phyloP scores from a whole-genome alignment of 2,888 invertebrate genomes.

The Napeogenes sylphis region DNA sequence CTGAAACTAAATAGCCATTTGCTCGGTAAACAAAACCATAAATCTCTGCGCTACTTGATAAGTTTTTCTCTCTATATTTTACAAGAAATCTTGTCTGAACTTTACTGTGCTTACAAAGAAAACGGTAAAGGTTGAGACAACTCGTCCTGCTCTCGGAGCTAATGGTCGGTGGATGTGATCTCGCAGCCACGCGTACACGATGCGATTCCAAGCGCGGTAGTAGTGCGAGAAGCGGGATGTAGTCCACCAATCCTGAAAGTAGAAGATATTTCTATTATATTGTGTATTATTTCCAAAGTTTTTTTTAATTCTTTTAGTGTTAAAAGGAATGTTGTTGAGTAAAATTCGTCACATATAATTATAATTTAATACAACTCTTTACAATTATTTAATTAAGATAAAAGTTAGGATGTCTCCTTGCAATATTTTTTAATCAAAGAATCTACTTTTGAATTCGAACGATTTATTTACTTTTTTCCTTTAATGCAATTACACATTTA shows the following conservation, averaged over 20 bases:
- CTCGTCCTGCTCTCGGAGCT: conserved; percentile 54
- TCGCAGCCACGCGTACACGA: conserved; percentile 96
- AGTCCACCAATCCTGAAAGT: conserved; percentile 94
- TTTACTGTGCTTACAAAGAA: conserved; percentile 53
- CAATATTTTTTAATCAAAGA: too few relatives aligned
- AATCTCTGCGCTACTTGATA: too few relatives aligned
- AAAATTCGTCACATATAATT: neutral
- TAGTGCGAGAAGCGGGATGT: conserved; percentile 87
- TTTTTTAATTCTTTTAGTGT: neutral
- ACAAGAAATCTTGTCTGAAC: too few relatives aligned
- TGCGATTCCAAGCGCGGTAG: conserved; percentile 96
- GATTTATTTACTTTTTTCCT: too few relatives aligned
- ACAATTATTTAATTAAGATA: too few relatives aligned
- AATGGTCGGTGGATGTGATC: conserved; percentile 90
- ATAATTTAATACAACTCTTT: too few relatives aligned
- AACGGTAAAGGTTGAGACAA: conserved; percentile 51
- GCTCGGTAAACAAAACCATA: too few relatives aligned
- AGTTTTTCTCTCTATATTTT: too few relatives aligned
- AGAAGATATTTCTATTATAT: neutral
- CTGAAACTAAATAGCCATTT: too few relatives aligned
- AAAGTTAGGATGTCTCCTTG: too few relatives aligned
- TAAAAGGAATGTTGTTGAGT: neutral
- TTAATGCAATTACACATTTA: too few relatives aligned
- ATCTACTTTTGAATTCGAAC: too few relatives aligned
- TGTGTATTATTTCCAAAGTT: neutral